Percentiles rank a stretch among this genome's conserved stretches.
Evolutionary conservation across 2,113 vertebrate genomes (phyloP).

Genomic region (Halichoerus grypus): DNA sequence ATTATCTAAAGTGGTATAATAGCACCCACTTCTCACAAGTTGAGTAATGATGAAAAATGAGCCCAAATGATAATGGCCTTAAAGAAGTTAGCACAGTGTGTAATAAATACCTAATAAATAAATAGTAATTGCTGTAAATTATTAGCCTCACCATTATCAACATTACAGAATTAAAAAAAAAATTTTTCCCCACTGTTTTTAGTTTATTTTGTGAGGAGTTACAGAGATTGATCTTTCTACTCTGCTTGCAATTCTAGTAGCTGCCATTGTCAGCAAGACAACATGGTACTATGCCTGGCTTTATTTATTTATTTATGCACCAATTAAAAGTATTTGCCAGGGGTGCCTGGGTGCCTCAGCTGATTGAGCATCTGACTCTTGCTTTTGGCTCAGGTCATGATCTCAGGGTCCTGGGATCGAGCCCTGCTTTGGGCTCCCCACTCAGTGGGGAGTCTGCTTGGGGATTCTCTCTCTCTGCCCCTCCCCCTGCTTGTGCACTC

Average conservation of each 20-base stretch:
- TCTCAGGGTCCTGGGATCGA: neutral
- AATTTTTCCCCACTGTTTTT: neutral
- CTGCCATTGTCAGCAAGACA: neutral
- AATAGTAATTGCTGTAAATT: neutral
- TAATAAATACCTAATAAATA: neutral
- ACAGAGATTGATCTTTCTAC: neutral
- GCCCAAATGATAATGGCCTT: neutral
- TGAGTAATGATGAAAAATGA: neutral
- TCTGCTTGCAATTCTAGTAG: neutral
- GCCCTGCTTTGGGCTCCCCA: neutral
- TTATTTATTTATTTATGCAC: neutral
- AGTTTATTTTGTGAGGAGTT: neutral
- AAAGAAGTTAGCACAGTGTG: neutral
- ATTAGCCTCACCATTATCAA: neutral
- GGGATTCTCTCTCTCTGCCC: neutral
- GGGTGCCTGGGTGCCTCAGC: neutral
- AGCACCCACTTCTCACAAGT: neutral
- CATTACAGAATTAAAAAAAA: neutral
- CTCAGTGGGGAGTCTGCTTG: neutral
- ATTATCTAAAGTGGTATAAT: neutral
- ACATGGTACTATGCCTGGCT: rapidly evolving
- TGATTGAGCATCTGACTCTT: neutral
- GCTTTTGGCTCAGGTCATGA: neutral
- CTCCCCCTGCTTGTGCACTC: neutral
- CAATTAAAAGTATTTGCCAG: neutral